phyloP scores from a whole-genome alignment of 2,888 invertebrate genomes.

The Camponotus fellah region DNA sequence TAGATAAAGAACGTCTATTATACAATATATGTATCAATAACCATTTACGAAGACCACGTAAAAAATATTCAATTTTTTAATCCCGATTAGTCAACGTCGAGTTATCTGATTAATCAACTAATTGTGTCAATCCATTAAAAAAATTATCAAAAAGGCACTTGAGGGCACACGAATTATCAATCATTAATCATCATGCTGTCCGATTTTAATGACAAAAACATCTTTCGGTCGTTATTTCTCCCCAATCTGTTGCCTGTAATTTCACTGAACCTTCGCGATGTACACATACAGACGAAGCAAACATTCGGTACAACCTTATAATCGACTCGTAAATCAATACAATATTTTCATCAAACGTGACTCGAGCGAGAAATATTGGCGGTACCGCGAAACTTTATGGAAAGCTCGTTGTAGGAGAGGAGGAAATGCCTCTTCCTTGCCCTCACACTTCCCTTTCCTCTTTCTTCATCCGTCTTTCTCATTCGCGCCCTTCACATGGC shows the following conservation, averaged over 20 bases:
- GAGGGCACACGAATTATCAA: constrained; percentile 42
- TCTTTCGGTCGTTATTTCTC: constrained; percentile 50
- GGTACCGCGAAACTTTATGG: constrained; percentile 82
- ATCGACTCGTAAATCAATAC: constrained; percentile 76
- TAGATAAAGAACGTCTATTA: not conserved
- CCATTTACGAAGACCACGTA: not conserved
- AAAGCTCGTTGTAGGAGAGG: constrained; percentile 76
- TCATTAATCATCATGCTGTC: constrained; percentile 25
- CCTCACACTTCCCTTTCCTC: constrained; percentile 10
- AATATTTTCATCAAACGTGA: constrained; percentile 77
- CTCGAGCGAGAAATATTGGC: constrained; percentile 77
- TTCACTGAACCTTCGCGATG: constrained; percentile 47
- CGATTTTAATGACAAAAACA: constrained; percentile 61
- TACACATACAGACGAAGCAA: constrained; percentile 33
- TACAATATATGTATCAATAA: not conserved
- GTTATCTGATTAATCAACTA: constrained; percentile 26
- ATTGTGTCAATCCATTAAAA: constrained; percentile 25
- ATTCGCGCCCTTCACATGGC: constrained; percentile 26
- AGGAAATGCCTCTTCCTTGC: constrained; percentile 57
- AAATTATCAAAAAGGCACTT: constrained; percentile 11
- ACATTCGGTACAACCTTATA: constrained; percentile 71
- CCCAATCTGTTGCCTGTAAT: constrained; percentile 19
- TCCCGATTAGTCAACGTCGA: constrained; percentile 15
- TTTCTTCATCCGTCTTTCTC: constrained; percentile 29
- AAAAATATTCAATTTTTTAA: constrained; percentile 14